Evolutionary conservation across 2,797 vertebrate species (phyloP), one percentile per base, ranked within the genome.

Genomic region (Pseudochirops cupreus): DNA sequence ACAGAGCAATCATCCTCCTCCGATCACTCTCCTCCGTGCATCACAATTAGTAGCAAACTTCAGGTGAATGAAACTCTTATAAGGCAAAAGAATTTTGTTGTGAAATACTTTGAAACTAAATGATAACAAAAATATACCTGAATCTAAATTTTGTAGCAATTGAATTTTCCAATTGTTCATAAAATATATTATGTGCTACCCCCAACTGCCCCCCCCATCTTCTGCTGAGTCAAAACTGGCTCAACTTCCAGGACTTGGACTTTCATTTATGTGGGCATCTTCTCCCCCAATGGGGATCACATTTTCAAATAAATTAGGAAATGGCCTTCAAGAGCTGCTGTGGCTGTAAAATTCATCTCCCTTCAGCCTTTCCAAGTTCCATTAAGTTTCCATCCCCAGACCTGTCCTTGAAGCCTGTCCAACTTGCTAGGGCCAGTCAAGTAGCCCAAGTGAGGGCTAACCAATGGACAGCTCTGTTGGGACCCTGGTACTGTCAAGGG

Each of bases 171-270:
- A 91, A 1, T 56, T 93, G 90, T 56, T 94, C 31, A 90, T 26
- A 82, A 74, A 62, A 54, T 87, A n/a, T 52, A 56, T 24, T 26
- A 94, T 58, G 91, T 24, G 1, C 0, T 55, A 94, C 93, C 93
- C 24, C 7, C 74, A 74, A 74, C 16, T 74, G 67, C 6, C n/a
- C 67, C 67, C 55, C 54, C 55, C 67, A 87, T 11, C 46, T 11
- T 54, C 18, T 94, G 39, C 96, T 57, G 92, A 94, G 93, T 91
- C 82, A 58, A 91, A 95, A 56, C 21, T 89, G 56, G 4, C 52
- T 91, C 13, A 93, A 28, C 50, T 96, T 96, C 96, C 1, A 91
- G 94, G 95, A 90, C 55, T 58, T 54, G 62, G 3, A 93, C 96
- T 94, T 89, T 91, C 33, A 53, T 21, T 93, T 31, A 39, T 67